Base-by-base conservation (phyloP, 92 coral and sea anemone species). In the Porites cylindrica region DNA sequence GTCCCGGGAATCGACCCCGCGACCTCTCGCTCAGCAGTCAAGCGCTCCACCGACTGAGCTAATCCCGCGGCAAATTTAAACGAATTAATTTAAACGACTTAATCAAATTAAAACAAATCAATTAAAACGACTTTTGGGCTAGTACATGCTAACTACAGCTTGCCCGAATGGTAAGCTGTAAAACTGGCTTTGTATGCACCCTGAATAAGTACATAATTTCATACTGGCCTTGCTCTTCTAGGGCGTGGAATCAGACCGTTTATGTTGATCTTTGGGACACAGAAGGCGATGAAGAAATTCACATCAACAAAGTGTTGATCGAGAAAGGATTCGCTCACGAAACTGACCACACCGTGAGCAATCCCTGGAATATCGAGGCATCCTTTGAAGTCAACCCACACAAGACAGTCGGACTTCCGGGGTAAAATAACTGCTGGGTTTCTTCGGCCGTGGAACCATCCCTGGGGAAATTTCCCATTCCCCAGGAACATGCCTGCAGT, bases 181-280 rank as follows among this genome's bases (percentile, higher is more conserved):
- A 38, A 38, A 38, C 5, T 38, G 47, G 1, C 47, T 38, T 38
- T 38, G 0, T 38, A 0, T 38, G 47, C 47, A 38, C 47, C 47
- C 60, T 10, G 0, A 2, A 54, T 54, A 2, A 13, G 60, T 0
- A 13, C 60, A 54, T 54, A 54, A 54, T 54, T 54, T 54, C 60
- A 29, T 17, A 29, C 32, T 10, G 4, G 14, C 17, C 10, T 65
- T 62, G 2, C 18, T 72, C 56, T 79, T 54, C 1, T 84, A 94
- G 96, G 64, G 88, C 91, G 58, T 65, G 90, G 83, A 93, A 95
- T 88, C 91, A 93, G 69, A 95, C 96, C 20, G 87, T 97, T 91
- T 90, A 81, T 54, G 82, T 97, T 10, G 95, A 97, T 53, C 74
- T 97, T 65, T 96, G 79, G 73, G 96, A 95, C 85, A 93, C 99